A percentile compares a stretch with the other conserved stretches of the same genome.
These are phyloP conservation scores for Helicoverpa assulta DNA, from an alignment of 2,888 invertebrate species.

Conservation along the genomic window DNA sequence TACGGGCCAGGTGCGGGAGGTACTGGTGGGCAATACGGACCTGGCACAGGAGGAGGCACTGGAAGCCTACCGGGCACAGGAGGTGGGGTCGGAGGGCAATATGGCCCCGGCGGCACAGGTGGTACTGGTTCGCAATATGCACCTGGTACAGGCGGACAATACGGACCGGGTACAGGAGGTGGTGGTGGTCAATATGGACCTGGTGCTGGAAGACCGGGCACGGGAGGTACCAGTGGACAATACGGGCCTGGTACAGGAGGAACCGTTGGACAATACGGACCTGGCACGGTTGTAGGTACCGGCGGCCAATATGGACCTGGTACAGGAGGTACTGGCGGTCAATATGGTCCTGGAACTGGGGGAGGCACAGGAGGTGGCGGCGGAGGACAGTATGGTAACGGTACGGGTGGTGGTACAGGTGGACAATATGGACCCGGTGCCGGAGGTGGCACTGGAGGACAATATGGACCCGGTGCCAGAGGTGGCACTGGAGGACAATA, in stretches of 20 bases:
- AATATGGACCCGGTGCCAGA: slow-evolving; percentile 32
- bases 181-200: neutral
- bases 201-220: neutral
- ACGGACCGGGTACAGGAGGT: slow-evolving; percentile 25
- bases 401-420: slow-evolving; percentile 13
- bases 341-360: slow-evolving; percentile 25
- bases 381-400: slow-evolving; percentile 35
- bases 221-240: slow-evolving; percentile 14
- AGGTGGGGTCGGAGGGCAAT: slow-evolving; percentile 16
- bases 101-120: slow-evolving; percentile 6
- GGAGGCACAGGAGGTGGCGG: slow-evolving; percentile 7
- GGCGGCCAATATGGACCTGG: slow-evolving; percentile 31
- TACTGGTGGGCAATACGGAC: slow-evolving; percentile 18
- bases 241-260: slow-evolving; percentile 5
- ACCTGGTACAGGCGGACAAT: slow-evolving; percentile 21
- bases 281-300: slow-evolving; percentile 9
- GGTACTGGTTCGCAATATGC: slow-evolving; percentile 8
- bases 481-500: slow-evolving; percentile 20
- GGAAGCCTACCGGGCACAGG: slow-evolving; percentile 24
- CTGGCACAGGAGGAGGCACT: slow-evolving; percentile 25
- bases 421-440: slow-evolving; percentile 45
- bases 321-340: neutral
- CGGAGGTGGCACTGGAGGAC: slow-evolving; percentile 33
- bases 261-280: slow-evolving; percentile 6
- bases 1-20: slow-evolving; percentile 24